Base-by-base conservation (phyloP, 2,797 vertebrate species). In the Pygocentrus nattereri region DNA sequence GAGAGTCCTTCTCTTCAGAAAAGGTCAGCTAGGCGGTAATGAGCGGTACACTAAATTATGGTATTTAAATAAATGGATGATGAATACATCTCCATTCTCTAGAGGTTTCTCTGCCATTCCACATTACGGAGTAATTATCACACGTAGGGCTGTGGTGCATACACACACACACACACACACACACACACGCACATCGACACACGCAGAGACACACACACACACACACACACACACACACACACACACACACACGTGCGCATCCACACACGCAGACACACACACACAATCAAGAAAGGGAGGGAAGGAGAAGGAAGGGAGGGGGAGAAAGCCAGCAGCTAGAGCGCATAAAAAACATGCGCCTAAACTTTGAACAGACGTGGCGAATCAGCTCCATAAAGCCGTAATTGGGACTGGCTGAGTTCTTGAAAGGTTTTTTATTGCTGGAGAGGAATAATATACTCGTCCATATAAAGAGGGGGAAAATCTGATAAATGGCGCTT, bases 11-110 rank as follows among this genome's bases (percentile, higher is more conserved):
- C 84, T 81, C 81, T 76, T 78, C 82, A 65, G 80, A 80, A 87
- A 89, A 90, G 89, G 90, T 90, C 88, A 90, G 86, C 72, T 67
- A 81, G 73, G 78, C 86, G 81, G 85, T 91, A 90, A 89, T 88
- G 88, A 90, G 89, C 85, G 67, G 79, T 88, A 86, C 88, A 90
- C 86, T 90, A 91, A 90, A 91, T 90, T 87, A 90, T 87, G 89
- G 78, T 89, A 88, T 91, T 90, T 88, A 90, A 90, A 90, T 87
- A 88, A 87, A 88, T 81, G 86, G 84, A 83, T 89, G 88, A 91
- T 84, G 85, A 89, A 90, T 84, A 88, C 84, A 88, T 76, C 86
- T 84, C 80, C 76, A 85, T 82, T 83, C 88, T 85, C 86, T 81
- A 12, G 86, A 85, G 83, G 75, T 80, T 80, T 74, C 80, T 78